These are phyloP conservation scores for Leucophora obtusa DNA, from an alignment of 2,888 invertebrate genomes.

Conservation along the genomic window DNA sequence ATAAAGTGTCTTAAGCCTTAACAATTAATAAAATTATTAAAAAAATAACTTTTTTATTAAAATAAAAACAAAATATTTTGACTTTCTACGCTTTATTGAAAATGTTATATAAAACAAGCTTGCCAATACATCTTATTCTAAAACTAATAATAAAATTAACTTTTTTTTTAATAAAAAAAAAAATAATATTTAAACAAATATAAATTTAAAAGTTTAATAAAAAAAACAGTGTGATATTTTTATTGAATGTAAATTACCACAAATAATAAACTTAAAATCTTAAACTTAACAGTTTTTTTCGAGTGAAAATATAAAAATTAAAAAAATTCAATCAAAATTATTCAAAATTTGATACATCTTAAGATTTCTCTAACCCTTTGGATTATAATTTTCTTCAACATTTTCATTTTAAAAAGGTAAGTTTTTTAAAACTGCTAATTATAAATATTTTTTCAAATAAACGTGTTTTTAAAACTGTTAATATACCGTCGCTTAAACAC, in stretches of 20 bases:
- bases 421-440: not conserved
- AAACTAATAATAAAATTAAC: conserved; percentile 3
- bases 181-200: not conserved
- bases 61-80: conserved; percentile 31
- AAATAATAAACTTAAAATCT: conserved; percentile 19
- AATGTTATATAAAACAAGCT: conserved; percentile 42
- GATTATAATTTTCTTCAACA: conserved; percentile 20
- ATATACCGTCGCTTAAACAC: conserved; percentile 50
- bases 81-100: conserved; percentile 52
- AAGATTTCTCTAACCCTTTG: conserved; percentile 13
- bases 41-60: conserved; percentile 18
- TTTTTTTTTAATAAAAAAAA: conserved; percentile 1
- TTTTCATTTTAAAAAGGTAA: conserved; percentile 24
- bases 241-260: not conserved
- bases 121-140: conserved; percentile 39
- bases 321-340: not conserved
- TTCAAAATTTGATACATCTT: not conserved
- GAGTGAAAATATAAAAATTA: conserved; percentile 26
- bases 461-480: conserved; percentile 9
- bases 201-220: not conserved
- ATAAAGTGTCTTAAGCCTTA: conserved; percentile 59
- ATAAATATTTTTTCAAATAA: conserved; percentile 7
- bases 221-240: conserved; percentile 46
- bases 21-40: conserved; percentile 19
- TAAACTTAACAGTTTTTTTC: not conserved